Evolutionary conservation across 2,113 vertebrate species (phyloP).

Genomic region (Gracilinanus agilis): DNA sequence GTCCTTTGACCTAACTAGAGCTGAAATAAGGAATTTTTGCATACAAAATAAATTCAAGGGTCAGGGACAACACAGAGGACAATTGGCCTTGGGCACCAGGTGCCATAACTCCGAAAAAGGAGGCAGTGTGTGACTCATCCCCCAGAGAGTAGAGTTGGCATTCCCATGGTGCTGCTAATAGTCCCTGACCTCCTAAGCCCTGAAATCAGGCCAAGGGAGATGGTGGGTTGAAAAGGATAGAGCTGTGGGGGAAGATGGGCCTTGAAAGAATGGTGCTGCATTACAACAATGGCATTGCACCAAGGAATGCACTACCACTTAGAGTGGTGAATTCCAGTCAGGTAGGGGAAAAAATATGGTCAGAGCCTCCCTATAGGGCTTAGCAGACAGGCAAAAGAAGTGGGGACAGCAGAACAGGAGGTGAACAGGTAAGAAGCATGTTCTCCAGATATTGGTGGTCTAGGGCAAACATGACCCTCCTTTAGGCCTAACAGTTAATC

Average conservation of each 20-base stretch:
- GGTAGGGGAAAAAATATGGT: background rate
- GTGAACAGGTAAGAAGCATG: background rate
- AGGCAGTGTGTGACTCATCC: background rate
- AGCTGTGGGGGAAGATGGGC: background rate
- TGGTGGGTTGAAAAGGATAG: background rate
- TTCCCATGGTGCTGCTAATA: background rate
- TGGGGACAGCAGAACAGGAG: too few relatives aligned
- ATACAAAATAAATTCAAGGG: background rate
- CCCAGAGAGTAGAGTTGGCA: background rate
- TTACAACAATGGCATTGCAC: background rate
- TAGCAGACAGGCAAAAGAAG: background rate
- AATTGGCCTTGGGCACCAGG: background rate
- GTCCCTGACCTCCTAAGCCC: background rate
- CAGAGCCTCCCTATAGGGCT: background rate
- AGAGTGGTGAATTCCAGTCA: background rate
- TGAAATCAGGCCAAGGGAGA: background rate
- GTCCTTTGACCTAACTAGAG: slow-evolving; percentile 16
- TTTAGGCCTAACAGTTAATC: background rate
- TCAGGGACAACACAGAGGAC: background rate
- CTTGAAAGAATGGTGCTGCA: background rate
- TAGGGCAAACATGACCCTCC: background rate
- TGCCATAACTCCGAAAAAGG: background rate
- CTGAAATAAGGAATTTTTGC: background rate
- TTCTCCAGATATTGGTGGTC: background rate
- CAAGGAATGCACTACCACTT: background rate